Evolutionary conservation across 2,888 invertebrate species (phyloP), one percentile per base, ranked within the genome.

Genomic region (Pseudanteris insignis): DNA sequence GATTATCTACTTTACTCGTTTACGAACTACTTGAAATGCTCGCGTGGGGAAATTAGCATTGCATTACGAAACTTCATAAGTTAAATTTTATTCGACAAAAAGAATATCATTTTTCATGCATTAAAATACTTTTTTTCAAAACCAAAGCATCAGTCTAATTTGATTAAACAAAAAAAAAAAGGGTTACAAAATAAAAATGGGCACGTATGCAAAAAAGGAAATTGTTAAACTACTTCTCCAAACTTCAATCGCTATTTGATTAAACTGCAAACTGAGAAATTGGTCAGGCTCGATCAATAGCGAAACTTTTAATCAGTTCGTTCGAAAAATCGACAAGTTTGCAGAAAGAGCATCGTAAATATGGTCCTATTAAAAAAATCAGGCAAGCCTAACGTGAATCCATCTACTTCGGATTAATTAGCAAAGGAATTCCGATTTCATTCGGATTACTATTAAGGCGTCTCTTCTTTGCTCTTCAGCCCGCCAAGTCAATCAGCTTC

Each of bases 221-320:
- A 18, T 4, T 6, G 18, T 18, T 6, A 6, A 18, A 18, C 18
- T 18, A 18, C 18, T 18, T 18, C 6, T 18, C 6, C 18, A 18
- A 18, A 59, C 46, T 53, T 51, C 47, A 59, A 59, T 53, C 41
- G 41, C 10, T 36, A 53, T 59, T 47, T 51, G 53, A 59, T 59
- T 47, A 59, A 46, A 53, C 41, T 41, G 10, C 44, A 46, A 59
- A 41, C 46, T 29, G 43, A 47, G 53, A 51, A 26, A 41, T 46
- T 38, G 47, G 59, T 47, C 53, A 41, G 41, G 32, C 36, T 18
- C 47, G 59, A 59, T 53, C 51, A 53, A 59, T 59, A 53, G 24
- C 15, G 12, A 47, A 59, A 59, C 40, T 59, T 59, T 59, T 46
- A 59, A 59, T 59, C 59, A 59, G 58, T 51, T 51, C 33, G 38